Evolutionary conservation across 2,888 invertebrate species (phyloP).

Genomic region (Tenthredo notha): DNA sequence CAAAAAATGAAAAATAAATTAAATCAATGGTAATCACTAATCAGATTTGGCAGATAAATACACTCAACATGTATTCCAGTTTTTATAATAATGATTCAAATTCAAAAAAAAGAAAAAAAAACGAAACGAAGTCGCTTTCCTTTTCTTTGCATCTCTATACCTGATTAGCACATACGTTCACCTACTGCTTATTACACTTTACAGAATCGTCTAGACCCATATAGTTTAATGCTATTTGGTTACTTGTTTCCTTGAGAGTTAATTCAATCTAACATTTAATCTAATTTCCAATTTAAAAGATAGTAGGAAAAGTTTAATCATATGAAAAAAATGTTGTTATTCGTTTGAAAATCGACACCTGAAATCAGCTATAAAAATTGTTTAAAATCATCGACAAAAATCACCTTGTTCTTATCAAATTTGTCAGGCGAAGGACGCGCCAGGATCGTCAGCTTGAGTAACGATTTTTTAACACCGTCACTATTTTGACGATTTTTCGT

Average conservation of each 20-base stretch:
- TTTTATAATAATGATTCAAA: not conserved
- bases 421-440: slow-evolving; percentile 55
- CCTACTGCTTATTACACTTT: not conserved
- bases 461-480: slow-evolving; percentile 42
- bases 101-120: not conserved
- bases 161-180: not conserved
- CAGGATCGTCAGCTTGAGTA: slow-evolving; percentile 44
- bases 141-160: not conserved
- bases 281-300: not conserved
- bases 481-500: slow-evolving; percentile 54
- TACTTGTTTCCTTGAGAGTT: not conserved
- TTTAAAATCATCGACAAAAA: slow-evolving; percentile 27
- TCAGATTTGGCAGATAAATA: not conserved
- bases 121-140: not conserved
- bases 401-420: slow-evolving; percentile 61
- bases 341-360: slow-evolving; percentile 27
- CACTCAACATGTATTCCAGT: not conserved
- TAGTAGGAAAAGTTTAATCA: not conserved
- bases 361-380: not conserved
- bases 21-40: not conserved
- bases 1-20: not conserved
- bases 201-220: not conserved
- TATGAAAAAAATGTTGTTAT: not conserved
- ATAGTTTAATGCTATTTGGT: not conserved
- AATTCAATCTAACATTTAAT: not conserved